phyloP scores from a whole-genome alignment of 1,140 invertebrate species.

The Heterodera schachtii region DNA sequence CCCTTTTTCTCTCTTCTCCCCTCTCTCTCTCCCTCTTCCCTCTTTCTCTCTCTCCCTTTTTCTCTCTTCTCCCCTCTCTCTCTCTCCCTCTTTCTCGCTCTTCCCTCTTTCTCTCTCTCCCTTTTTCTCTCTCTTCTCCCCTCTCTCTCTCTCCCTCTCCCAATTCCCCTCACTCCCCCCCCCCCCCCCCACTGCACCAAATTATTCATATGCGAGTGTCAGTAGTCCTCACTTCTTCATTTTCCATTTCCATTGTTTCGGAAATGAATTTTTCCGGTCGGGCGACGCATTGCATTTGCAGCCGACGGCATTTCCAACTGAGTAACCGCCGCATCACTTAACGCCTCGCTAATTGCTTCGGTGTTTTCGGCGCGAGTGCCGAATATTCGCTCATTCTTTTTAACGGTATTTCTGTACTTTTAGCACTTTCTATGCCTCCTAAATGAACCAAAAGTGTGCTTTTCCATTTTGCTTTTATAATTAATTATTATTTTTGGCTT shows the following conservation, averaged over 20 bases:
- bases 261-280: background rate
- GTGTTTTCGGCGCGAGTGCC: too few relatives aligned
- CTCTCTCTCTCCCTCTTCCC: constrained; percentile 14
- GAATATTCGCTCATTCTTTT: too few relatives aligned
- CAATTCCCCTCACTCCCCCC: background rate
- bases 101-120: background rate
- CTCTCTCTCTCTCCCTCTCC: background rate
- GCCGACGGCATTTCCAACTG: background rate
- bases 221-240: background rate
- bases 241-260: background rate
- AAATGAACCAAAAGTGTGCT: background rate
- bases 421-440: background rate
- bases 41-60: background rate
- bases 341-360: background rate
- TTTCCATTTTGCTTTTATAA: too few relatives aligned
- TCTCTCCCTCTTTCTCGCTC: background rate
- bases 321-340: background rate
- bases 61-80: background rate
- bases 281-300: background rate
- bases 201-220: constrained; percentile 5
- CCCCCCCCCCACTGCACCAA: background rate
- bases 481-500: too few relatives aligned
- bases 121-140: background rate
- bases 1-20: background rate
- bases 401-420: too few relatives aligned